Percentiles rank a stretch among this genome's conserved stretches.
Conservation (phyloP, 2,888 invertebrate species). For the Uloborus plumipes region DNA sequence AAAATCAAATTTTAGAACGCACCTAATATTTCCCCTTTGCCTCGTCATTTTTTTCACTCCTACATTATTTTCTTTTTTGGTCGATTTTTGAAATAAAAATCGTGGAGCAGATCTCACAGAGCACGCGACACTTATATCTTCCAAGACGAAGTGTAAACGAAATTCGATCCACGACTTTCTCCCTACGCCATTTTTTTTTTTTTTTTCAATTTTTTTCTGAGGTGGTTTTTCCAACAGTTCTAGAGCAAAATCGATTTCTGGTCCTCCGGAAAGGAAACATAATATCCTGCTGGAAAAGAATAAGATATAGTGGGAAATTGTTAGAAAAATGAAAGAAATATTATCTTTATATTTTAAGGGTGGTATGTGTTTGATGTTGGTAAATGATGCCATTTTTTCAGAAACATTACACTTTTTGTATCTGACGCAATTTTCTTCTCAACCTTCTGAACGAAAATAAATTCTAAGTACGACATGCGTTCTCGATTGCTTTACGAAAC, state of each 20-base stretch:
- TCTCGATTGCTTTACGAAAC: no score
- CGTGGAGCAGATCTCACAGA: constrained; percentile 3
- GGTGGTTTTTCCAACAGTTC: not conserved
- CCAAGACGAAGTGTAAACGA: constrained; percentile 50
- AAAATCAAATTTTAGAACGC: constrained; percentile 47
- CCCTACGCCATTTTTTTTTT: not conserved
- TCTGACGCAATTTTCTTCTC: no score
- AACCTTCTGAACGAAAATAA: no score
- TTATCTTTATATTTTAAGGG: constrained; percentile 51
- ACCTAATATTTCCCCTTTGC: not conserved
- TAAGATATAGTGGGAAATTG: constrained; percentile 5
- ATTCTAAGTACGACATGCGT: no score
- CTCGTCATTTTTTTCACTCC: not conserved
- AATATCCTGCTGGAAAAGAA: constrained; percentile 53
- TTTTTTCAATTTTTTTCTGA: no score
- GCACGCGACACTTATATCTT: constrained; percentile 39
- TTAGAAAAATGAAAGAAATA: constrained; percentile 40
- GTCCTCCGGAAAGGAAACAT: constrained; percentile 44
- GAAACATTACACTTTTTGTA: not conserved
- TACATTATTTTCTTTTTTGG: constrained; percentile 3
- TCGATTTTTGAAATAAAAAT: constrained; percentile 1
- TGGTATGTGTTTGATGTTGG: constrained; percentile 1
- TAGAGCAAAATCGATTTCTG: constrained; percentile 53
- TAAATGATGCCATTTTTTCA: constrained; percentile 6
- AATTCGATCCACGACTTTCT: constrained; percentile 52